Evolutionary conservation across 2,797 vertebrate species (phyloP), one percentile per base, ranked within the genome.

Genomic region (Cercopithecus diana): DNA sequence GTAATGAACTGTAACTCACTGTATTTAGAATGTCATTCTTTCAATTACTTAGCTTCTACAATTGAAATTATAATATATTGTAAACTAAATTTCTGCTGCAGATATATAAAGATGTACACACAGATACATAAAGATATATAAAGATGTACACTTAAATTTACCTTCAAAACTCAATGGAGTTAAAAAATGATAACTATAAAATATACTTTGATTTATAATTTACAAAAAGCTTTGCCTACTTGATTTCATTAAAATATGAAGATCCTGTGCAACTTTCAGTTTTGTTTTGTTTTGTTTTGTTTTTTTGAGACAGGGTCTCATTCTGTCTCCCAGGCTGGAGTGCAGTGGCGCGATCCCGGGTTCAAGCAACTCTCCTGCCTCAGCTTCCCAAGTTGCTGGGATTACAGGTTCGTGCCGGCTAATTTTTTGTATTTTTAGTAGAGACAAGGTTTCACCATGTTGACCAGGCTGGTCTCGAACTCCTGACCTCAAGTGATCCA

Each of bases 101-200:
- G 73, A 81, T 58, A 72, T 52, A 36, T 67, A 22, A 79, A 64
- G 19, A 64, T 67, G 24, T 43, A 50, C 13, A 88, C 1, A 50
- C 14, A 50, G 48, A 50, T 15, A 50, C 15, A 17, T 50, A 50
- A 50, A 84, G 72, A 80, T 70, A 70, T 52, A 43, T 67, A 22
- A 84, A 64, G 14, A 64, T 75, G 24, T 43, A 43, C 7, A 84
- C 28, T 61, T 64, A 88, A 67, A 70, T 84, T 43, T 75, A 67
- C 28, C 73, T 92, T 80, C 64, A 76, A 39, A 73, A 85, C 24
- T 58, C 72, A 92, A 52, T 52, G 70, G 13, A 75, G 84, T 76
- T 96, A 57, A 85, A 85, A 92, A 85, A 81, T 43, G 26, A 30
- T 80, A 93, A 57, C 48, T 26, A 30, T 43, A 57, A 90, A 43